Percentiles rank a stretch among this genome's conserved stretches.
Evolutionary conservation across 2,888 invertebrate genomes (phyloP).

Genomic region (Stenolophus ochropezus): DNA sequence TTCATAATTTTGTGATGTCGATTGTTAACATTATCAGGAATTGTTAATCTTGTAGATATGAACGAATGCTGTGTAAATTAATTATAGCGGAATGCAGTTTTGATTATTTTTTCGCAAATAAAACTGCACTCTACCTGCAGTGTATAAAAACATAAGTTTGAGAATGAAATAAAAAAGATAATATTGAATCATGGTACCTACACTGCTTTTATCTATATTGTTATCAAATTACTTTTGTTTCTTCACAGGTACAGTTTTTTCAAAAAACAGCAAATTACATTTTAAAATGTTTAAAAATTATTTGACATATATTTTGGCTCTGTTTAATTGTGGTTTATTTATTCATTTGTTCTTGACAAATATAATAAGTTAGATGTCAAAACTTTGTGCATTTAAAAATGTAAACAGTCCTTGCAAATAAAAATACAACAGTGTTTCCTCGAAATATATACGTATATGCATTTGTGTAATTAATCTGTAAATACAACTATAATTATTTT

Average conservation of each 20-base stretch:
- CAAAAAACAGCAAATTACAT: neutral
- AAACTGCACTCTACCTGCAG: constrained; percentile 1
- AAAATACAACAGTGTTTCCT: neutral
- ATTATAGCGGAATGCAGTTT: constrained; percentile 7
- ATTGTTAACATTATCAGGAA: constrained; percentile 16
- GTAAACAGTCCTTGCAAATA: neutral
- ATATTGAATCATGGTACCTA: neutral
- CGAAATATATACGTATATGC: neutral
- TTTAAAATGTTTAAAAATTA: neutral
- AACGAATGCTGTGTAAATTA: constrained; percentile 1
- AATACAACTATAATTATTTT: too few relatives aligned
- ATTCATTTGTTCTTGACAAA: neutral
- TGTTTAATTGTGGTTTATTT: neutral
- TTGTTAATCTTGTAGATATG: constrained; percentile 30
- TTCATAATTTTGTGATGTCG: neutral
- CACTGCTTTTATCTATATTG: neutral
- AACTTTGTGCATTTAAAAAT: neutral
- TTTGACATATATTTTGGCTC: neutral
- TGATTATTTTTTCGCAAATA: constrained; percentile 1
- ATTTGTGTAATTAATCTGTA: too few relatives aligned
- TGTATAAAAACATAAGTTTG: neutral
- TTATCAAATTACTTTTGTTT: neutral
- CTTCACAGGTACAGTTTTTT: neutral
- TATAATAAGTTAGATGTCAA: neutral
- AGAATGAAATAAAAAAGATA: neutral